These are phyloP conservation scores for Drosophila ambigua DNA, from an alignment of 1,140 invertebrate genomes.

Conservation along the genomic window DNA sequence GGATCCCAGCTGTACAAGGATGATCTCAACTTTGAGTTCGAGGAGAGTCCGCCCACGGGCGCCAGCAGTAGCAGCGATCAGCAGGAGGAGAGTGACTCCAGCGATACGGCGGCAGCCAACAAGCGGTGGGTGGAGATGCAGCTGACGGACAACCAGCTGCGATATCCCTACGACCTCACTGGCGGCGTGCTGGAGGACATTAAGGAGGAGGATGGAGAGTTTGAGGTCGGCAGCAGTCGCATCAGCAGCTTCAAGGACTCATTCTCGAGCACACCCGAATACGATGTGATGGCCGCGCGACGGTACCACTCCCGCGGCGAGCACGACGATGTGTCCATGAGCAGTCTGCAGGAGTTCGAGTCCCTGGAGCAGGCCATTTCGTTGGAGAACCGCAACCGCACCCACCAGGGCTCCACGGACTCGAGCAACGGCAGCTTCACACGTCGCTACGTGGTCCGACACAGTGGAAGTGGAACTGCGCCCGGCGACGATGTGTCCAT, in stretches of 20 bases:
- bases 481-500: slow-evolving; percentile 95
- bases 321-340: slow-evolving; percentile 95
- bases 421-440: slow-evolving; percentile 91
- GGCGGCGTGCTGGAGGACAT: slow-evolving; percentile 94
- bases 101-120: slow-evolving; percentile 88
- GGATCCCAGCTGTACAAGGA: slow-evolving; percentile 85
- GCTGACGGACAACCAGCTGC: slow-evolving; percentile 88
- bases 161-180: slow-evolving; percentile 89
- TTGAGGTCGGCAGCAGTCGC: slow-evolving; percentile 90
- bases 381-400: slow-evolving; percentile 87
- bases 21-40: slow-evolving; percentile 88
- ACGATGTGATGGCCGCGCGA: slow-evolving; percentile 90
- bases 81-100: slow-evolving; percentile 84
- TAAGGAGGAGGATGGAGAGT: slow-evolving; percentile 95
- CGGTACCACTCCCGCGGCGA: slow-evolving; percentile 93
- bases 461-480: slow-evolving; percentile 83
- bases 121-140: slow-evolving; percentile 96
- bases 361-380: slow-evolving; percentile 92
- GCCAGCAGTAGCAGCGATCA: slow-evolving; percentile 84
- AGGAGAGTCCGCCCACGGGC: slow-evolving; percentile 88
- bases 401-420: slow-evolving; percentile 89
- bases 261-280: slow-evolving; percentile 92
- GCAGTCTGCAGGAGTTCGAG: slow-evolving; percentile 97
- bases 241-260: slow-evolving; percentile 92
- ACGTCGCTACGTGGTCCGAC: slow-evolving; percentile 87